phyloP scores from a whole-genome alignment of 2,888 invertebrate species.

The Siphlonurus alternatus region DNA sequence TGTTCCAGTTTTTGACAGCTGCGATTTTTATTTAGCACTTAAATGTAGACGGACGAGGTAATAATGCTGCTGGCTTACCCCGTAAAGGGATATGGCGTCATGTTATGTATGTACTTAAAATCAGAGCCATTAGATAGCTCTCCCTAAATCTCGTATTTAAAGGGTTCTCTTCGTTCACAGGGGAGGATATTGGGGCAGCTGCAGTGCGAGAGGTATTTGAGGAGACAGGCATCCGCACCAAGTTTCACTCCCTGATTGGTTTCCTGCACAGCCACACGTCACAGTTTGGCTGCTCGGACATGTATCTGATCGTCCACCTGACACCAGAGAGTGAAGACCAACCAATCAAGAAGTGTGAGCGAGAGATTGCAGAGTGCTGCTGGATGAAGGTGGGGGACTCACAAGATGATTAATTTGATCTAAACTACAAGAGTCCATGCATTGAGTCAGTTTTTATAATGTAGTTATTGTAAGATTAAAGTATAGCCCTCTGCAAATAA shows the following conservation, averaged over 20 bases:
- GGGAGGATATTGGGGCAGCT: constrained; percentile 67
- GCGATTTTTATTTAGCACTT: no score
- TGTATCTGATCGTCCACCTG: constrained; percentile 63
- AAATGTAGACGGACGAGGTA: no score
- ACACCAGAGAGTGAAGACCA: constrained; percentile 38
- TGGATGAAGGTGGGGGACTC: constrained; percentile 84
- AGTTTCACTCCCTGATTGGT: constrained; percentile 57
- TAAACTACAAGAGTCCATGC: no score
- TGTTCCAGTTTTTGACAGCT: no score
- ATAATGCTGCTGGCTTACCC: no score
- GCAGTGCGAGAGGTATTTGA: constrained; percentile 75
- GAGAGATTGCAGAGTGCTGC: constrained; percentile 57
- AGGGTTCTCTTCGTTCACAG: no score
- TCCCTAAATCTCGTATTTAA: constrained; percentile 1
- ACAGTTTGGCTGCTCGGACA: constrained; percentile 69
- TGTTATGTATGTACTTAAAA: background rate
- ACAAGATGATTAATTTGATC: no score
- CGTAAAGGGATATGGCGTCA: no score
- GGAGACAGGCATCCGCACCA: constrained; percentile 68
- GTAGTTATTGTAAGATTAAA: no score
- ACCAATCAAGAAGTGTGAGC: constrained; percentile 44
- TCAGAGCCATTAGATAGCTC: background rate
- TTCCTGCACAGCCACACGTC: constrained; percentile 62
- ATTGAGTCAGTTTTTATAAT: no score
- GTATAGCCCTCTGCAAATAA: no score